Percentiles rank a stretch among this genome's conserved stretches.
phyloP scores from a whole-genome alignment of 2,113 vertebrate genomes.

The Lepidiolamprologus cunningtoni region DNA sequence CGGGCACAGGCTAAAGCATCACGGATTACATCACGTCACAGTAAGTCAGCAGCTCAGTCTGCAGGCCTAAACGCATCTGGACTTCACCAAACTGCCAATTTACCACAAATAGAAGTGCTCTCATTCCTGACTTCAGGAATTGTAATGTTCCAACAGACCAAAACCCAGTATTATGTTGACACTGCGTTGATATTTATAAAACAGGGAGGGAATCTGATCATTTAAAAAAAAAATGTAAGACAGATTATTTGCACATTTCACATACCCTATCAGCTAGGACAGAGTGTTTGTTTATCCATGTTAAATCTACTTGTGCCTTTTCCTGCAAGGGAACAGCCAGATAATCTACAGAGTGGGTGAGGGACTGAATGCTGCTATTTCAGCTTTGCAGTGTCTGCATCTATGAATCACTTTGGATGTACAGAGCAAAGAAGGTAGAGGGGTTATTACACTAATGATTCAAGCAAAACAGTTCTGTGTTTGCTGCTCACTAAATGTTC shows the following conservation, averaged over 20 bases:
- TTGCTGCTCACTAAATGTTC: not conserved
- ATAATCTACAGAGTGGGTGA: conserved; percentile 29
- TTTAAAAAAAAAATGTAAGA: accelerated
- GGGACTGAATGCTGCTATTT: conserved; percentile 16
- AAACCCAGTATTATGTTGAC: not conserved
- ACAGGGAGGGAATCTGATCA: not conserved
- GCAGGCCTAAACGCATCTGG: conserved; percentile 5
- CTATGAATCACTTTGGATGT: conserved; percentile 7
- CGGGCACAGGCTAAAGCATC: not conserved
- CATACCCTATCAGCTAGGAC: not conserved
- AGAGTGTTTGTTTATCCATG: not conserved
- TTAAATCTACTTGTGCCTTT: not conserved
- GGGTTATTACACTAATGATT: conserved; percentile 3
- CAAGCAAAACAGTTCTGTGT: not conserved
- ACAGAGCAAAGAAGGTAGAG: not conserved
- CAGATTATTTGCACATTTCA: not conserved
- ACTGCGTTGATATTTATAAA: not conserved
- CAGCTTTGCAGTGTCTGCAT: conserved; percentile 7
- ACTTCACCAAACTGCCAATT: conserved; percentile 8
- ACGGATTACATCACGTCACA: conserved; percentile 14
- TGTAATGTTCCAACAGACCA: not conserved
- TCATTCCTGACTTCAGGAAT: not conserved
- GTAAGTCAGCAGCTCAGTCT: not conserved
- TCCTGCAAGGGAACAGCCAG: not conserved
- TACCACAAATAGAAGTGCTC: not conserved